Evolutionary conservation across 2,797 vertebrate species (phyloP).

Genomic region (Amphiprion clarkii): DNA sequence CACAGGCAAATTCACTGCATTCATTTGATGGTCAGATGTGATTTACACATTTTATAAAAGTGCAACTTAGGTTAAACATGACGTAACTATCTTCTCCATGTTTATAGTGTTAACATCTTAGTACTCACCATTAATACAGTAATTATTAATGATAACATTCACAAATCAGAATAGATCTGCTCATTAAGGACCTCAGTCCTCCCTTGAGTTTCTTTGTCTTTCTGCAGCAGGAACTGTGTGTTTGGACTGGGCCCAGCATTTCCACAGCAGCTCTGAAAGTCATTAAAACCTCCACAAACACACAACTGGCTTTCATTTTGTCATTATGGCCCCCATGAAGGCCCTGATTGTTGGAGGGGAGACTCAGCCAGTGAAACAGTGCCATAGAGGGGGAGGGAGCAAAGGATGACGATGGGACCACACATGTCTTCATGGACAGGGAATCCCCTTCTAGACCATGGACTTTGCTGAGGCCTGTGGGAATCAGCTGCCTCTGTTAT

Average conservation of each 20-base stretch:
- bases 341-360: conserved; percentile 72
- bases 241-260: conserved; percentile 61
- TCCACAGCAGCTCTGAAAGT: conserved; percentile 77
- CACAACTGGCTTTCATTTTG: conserved; percentile 78
- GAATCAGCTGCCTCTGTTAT: conserved; percentile 51
- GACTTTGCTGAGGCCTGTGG: conserved; percentile 51
- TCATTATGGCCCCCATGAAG: conserved; percentile 75
- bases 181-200: conserved; percentile 12
- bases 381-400: conserved; percentile 63
- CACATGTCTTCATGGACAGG: conserved; percentile 67
- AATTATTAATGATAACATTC: not conserved
- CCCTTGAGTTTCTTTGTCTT: conserved; percentile 48
- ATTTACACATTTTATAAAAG: too few species aligned
- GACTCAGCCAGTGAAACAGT: conserved; percentile 64
- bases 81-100: too few species aligned
- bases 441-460: conserved; percentile 51
- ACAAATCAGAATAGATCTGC: not conserved
- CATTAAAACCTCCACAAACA: conserved; percentile 77
- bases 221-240: conserved; percentile 49
- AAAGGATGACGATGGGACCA: conserved; percentile 64
- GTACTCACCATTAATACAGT: not conserved
- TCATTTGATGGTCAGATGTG: too few species aligned
- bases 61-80: too few species aligned
- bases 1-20: too few species aligned
- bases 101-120: too few species aligned